Evolutionary conservation across 2,113 vertebrate species (phyloP).

Genomic region (Rhadina sibilatrix): DNA sequence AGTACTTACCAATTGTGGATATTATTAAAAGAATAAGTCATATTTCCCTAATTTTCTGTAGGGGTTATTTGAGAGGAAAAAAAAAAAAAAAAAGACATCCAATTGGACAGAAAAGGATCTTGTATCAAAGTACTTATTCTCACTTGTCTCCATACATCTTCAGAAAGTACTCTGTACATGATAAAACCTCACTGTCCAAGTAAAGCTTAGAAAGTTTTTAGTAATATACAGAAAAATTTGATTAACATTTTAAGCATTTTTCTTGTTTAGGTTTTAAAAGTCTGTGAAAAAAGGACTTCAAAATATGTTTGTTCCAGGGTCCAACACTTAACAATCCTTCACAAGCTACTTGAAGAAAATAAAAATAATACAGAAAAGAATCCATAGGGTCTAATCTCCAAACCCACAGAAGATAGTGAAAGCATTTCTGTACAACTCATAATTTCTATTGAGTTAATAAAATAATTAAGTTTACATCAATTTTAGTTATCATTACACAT

Average conservation of each 20-base stretch:
- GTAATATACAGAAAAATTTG: not conserved
- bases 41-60: not conserved
- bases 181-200: not conserved
- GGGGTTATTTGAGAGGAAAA: accelerated
- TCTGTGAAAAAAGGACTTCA: not conserved
- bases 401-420: not conserved
- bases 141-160: not conserved
- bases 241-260: not conserved
- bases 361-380: not conserved
- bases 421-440: not conserved
- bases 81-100: not conserved
- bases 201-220: not conserved
- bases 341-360: not conserved
- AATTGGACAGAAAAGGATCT: not conserved
- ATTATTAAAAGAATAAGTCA: not conserved
- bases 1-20: not conserved
- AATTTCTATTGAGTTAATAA: not conserved
- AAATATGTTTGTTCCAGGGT: not conserved
- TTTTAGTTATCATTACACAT: not conserved
- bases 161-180: not conserved
- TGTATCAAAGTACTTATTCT: not conserved
- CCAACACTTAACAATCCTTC: not conserved
- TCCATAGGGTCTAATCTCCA: not conserved
- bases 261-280: not conserved
- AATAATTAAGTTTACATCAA: not conserved